Percentiles rank a stretch among this genome's conserved stretches.
Evolutionary conservation across 2,797 vertebrate species (phyloP).

Genomic region (Anguilla pacifica): DNA sequence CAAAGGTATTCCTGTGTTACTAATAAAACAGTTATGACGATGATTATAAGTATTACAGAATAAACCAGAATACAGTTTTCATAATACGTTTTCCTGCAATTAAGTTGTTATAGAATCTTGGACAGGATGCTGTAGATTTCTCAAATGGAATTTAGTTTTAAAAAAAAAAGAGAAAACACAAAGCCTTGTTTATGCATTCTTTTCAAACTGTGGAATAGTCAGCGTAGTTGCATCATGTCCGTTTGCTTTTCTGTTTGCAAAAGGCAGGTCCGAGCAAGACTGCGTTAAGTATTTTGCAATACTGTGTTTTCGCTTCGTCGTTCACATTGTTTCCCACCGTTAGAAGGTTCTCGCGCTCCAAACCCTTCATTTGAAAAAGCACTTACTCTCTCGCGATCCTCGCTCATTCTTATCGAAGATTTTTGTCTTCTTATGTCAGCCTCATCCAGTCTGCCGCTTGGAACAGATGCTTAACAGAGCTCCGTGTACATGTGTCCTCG

Average conservation of each 20-base stretch:
- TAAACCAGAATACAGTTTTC: not conserved
- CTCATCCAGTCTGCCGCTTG: not conserved
- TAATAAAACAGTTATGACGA: not conserved
- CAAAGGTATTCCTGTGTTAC: not conserved
- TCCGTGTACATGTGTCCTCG: not conserved
- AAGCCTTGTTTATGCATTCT: not conserved
- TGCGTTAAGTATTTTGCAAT: not conserved
- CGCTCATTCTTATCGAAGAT: slow-evolving; percentile 47
- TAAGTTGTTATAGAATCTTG: not conserved
- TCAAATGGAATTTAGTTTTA: too few species aligned
- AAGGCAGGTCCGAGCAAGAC: not conserved
- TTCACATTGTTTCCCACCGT: not conserved
- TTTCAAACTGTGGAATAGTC: not conserved
- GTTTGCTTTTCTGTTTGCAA: not conserved
- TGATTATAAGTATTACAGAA: not conserved
- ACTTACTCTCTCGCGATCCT: slow-evolving; percentile 62
- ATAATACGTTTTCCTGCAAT: not conserved
- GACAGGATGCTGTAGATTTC: too few species aligned
- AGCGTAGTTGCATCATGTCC: not conserved
- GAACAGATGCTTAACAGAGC: not conserved
- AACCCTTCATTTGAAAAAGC: slow-evolving; percentile 32
- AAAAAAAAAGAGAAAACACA: not conserved
- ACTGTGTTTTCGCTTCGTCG: too few species aligned
- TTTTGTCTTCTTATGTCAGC: not conserved
- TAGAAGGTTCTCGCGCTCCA: not conserved